Conservation (phyloP, 1,140 invertebrate species). For the Conopomorpha cramerella region DNA sequence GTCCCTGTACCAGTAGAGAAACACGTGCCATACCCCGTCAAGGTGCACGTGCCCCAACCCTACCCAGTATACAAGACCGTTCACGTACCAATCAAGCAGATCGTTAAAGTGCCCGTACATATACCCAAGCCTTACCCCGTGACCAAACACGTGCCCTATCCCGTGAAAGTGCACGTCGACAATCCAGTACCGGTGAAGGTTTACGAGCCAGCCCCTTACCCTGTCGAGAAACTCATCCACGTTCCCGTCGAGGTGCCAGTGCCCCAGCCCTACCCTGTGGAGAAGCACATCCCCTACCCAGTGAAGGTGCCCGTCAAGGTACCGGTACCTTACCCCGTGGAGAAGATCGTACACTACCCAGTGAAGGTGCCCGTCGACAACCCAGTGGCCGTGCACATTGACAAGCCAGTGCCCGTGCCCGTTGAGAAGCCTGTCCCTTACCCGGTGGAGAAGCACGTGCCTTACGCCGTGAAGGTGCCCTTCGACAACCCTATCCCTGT, state of each 20-base stretch:
- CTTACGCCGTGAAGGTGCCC: constrained; percentile 65
- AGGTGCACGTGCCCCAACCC: constrained; percentile 64
- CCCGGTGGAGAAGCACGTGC: constrained; percentile 66
- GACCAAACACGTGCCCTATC: constrained; percentile 67
- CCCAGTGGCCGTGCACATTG: constrained; percentile 67
- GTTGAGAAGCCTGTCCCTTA: constrained; percentile 68
- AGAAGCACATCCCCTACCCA: constrained; percentile 69
- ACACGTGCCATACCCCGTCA: constrained; percentile 60
- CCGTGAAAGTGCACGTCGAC: constrained; percentile 68
- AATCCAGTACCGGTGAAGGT: constrained; percentile 69
- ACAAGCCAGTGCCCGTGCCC: constrained; percentile 62
- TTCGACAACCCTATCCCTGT: constrained; percentile 66
- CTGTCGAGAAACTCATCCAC: constrained; percentile 70
- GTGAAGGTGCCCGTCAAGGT: constrained; percentile 72
- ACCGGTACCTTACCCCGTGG: constrained; percentile 71
- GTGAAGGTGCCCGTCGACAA: constrained; percentile 72
- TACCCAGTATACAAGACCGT: constrained; percentile 68
- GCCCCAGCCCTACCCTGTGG: constrained; percentile 72
- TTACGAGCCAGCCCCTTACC: constrained; percentile 65
- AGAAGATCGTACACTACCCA: constrained; percentile 72
- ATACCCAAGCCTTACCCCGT: constrained; percentile 68
- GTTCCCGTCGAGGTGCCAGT: constrained; percentile 72
- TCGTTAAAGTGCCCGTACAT: constrained; percentile 66
- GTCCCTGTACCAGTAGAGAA: constrained; percentile 64
- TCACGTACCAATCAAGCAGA: constrained; percentile 67